phyloP scores from a whole-genome alignment of 2,113 vertebrate species.

The Pygoscelis adeliae region DNA sequence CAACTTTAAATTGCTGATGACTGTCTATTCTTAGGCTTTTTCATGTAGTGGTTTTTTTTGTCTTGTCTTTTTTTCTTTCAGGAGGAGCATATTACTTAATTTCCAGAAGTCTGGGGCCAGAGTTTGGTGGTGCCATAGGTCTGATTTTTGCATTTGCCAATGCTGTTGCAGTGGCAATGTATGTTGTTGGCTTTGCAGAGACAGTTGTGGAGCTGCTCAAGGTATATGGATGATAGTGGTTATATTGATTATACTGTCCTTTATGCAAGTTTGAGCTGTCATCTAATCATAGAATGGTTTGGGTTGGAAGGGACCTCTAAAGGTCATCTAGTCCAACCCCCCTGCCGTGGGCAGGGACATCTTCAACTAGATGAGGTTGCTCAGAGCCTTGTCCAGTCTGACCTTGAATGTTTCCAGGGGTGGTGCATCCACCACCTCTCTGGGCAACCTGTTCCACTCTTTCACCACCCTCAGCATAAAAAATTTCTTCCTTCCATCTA shows the following conservation, averaged over 20 bases:
- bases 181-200: conserved; percentile 97
- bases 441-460: neutral
- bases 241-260: neutral
- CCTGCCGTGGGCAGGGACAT: neutral
- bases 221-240: conserved; percentile 60
- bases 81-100: conserved; percentile 98
- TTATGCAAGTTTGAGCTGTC: neutral
- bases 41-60: neutral
- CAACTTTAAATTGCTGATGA: neutral
- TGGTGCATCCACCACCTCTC: neutral
- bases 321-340: neutral
- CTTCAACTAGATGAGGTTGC: rapidly evolving
- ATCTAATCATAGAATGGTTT: neutral
- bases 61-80: conserved; percentile 26
- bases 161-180: conserved; percentile 98
- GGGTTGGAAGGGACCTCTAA: neutral
- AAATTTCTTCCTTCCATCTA: neutral
- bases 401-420: neutral
- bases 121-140: conserved; percentile 97
- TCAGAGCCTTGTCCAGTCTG: rapidly evolving
- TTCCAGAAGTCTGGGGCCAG: conserved; percentile 95
- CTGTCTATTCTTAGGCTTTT: neutral
- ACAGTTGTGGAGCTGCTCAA: conserved; percentile 90
- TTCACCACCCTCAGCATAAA: rapidly evolving
- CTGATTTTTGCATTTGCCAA: conserved; percentile 98